Evolutionary conservation across 2,888 invertebrate genomes (phyloP).

Genomic region (Argyresthia goedartella): DNA sequence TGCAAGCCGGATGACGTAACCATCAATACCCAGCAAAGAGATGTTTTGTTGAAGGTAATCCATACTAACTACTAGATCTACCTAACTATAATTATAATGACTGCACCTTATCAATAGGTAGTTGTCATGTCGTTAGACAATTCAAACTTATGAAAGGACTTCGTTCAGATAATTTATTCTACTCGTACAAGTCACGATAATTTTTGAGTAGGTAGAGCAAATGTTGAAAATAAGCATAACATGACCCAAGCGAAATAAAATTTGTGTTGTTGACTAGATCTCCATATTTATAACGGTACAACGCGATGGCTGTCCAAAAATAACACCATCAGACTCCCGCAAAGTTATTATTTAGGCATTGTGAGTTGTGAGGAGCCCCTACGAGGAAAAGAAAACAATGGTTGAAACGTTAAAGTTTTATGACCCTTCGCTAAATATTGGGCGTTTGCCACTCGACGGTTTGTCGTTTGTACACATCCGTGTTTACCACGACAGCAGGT

Average conservation of each 20-base stretch:
- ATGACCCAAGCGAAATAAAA: too few species aligned
- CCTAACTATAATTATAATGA: too few species aligned
- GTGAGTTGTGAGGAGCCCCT: not conserved
- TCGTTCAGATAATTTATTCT: too few species aligned
- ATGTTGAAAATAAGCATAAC: too few species aligned
- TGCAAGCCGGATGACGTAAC: slow-evolving; percentile 5
- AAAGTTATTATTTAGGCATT: slow-evolving; percentile 16
- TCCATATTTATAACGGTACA: slow-evolving; percentile 31
- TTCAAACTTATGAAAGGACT: too few species aligned
- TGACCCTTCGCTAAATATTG: slow-evolving; percentile 4
- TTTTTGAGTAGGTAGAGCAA: too few species aligned
- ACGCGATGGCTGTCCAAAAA: slow-evolving; percentile 57
- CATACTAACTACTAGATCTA: too few species aligned
- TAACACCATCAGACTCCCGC: slow-evolving; percentile 43
- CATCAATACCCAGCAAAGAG: not conserved
- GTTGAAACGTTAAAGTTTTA: not conserved
- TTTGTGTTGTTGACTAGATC: too few species aligned
- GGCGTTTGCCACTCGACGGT: slow-evolving; percentile 7
- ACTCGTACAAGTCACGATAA: too few species aligned
- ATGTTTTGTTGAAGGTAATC: not conserved
- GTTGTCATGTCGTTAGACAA: too few species aligned
- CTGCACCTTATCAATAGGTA: too few species aligned
- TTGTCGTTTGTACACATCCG: slow-evolving; percentile 25
- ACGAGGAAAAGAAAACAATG: not conserved
- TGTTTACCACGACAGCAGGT: slow-evolving; percentile 40